Evolutionary conservation across 2,113 vertebrate species (phyloP), one percentile per base, ranked within the genome.

Genomic region (Megaceryle torquata): DNA sequence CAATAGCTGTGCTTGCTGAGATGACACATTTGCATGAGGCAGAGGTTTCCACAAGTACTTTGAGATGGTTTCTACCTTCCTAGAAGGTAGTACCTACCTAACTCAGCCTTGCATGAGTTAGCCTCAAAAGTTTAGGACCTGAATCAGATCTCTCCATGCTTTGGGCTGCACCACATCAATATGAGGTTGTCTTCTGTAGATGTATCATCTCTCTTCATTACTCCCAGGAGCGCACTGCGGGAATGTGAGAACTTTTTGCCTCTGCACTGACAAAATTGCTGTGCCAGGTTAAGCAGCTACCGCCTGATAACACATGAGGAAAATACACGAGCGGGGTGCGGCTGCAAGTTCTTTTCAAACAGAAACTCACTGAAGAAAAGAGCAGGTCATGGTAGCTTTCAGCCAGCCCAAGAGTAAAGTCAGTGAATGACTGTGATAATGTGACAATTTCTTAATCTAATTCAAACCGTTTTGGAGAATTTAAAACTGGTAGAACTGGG

Each of bases 311-410:
- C 11, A 14, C 1, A 0, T 15, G 31, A 70, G 43, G 64, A 67
- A 43, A 75, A 60, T 20, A 53, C 13, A 46, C 6, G 11, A 1
- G 1, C 0, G 4, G 22, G 68, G 15, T 22, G 17, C 22, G 31
- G 7, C 50, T 87, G 37, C 41, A 26, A 33, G 10, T n/a, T 69
- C 22, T 29, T 53, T 65, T 70, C 26, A 57, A 82, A 24, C 9
- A 51, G 53, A 86, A 67, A 11, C 50, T 17, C 28, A 3, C 26
- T 35, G 64, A 61, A 63, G 39, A 86, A 63, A 72, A 53, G 33
- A 84, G n/a, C 51, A 76, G 19, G 4, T 75, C 3, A 1, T n/a
- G 3, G 12, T 37, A 63, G 15, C 13, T 77, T 81, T 85, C 48
- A 56, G 75, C 48, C 20, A 56, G 29, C n/a, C 19, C 9, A 3